phyloP scores from a whole-genome alignment of 2,888 invertebrate genomes.

The Mythimna impura region DNA sequence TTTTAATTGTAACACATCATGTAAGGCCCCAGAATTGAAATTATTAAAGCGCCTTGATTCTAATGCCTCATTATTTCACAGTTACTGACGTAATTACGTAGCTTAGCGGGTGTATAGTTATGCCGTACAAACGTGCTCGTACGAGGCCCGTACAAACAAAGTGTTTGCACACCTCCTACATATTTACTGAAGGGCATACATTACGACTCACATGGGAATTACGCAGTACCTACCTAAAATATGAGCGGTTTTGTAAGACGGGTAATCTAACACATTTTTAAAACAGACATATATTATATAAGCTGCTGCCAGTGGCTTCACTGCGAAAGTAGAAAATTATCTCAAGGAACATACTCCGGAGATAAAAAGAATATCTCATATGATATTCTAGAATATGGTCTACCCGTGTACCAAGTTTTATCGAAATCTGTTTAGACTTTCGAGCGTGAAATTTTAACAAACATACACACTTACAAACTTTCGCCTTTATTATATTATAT shows the following conservation, averaged over 20 bases:
- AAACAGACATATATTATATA: constrained; percentile 27
- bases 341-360: too few relatives aligned
- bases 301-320: too few relatives aligned
- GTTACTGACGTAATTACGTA: constrained; percentile 56
- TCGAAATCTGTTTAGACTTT: too few relatives aligned
- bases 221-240: constrained; percentile 66
- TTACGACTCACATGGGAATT: constrained; percentile 65
- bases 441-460: too few relatives aligned
- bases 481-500: too few relatives aligned
- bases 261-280: constrained; percentile 56
- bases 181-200: constrained; percentile 70
- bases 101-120: constrained; percentile 46
- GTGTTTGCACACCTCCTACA: constrained; percentile 66
- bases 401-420: too few relatives aligned
- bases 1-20: too few relatives aligned
- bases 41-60: constrained; percentile 43
- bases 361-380: too few relatives aligned
- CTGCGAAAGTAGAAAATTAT: too few relatives aligned
- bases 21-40: constrained; percentile 16
- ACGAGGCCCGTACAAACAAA: constrained; percentile 55
- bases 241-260: constrained; percentile 61
- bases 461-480: too few relatives aligned
- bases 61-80: constrained; percentile 53
- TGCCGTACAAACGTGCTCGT: constrained; percentile 44
- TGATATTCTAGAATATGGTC: too few relatives aligned